Base-by-base conservation (phyloP, 2,888 invertebrate genomes). In the Danaus chrysippus region DNA sequence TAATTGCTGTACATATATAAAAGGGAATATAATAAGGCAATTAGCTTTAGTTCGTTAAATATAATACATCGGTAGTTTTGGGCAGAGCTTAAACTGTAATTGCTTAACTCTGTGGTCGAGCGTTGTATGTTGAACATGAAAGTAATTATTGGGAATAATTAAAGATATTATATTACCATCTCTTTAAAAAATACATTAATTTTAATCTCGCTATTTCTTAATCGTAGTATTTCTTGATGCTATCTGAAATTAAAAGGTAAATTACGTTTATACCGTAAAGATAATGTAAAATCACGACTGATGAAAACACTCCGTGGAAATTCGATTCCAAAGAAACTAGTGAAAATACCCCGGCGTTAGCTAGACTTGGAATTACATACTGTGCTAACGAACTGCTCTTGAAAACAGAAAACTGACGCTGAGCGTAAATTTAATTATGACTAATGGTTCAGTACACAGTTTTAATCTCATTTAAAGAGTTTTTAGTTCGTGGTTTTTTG, bases 321-420 rank as follows among this genome's bases (percentile, higher is more conserved):
- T 42, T 54, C 44, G 56, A 57, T 34, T 59, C 57, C 58, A 57
- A 59, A 62, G 65, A 60, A 63, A 58, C 49, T 54, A 64, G 41
- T 46, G 46, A 63, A 61, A 62, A 58, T 64, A 65, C 58, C 58
- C 60, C 58, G 57, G 56, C 57, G 52, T 55, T 42, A 42, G 59
- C 49, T 17, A 49, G 54, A 54, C 42, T 49, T 56, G n/a, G 64
- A 68, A 67, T 70, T 65, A 73, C 71, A 70, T 65, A 65, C 69
- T 71, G 69, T 69, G 72, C 80, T 81, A 81, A 81, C 81, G 80
- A 81, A 79, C 73, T 72, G 63, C 57, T 60, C 49, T 63, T 61
- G 68, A 69, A 73, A 71, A 73, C 68, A 70, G 68, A 68, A 61
- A 67, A 67, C 12, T 41, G 62, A 60, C 56, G 66, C 13, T 54